Percentiles rank a stretch among this genome's conserved stretches.
Conservation (phyloP, 92 coral and sea anemone genomes). For the Galaxea fascicularis region DNA sequence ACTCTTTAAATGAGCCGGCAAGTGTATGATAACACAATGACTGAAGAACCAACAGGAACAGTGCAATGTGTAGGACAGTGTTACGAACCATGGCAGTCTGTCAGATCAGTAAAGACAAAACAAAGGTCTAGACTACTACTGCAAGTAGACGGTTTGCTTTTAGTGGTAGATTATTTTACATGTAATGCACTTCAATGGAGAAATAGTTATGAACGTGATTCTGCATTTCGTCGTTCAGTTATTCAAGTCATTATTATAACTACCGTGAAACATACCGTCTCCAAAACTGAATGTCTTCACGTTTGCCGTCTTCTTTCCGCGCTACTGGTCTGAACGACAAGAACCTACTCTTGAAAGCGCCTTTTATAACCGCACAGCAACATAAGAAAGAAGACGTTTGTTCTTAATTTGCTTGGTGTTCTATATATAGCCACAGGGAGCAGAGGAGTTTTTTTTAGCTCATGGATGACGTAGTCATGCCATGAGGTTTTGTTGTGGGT, state of each 20-base stretch:
- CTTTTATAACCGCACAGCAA: too few relatives aligned
- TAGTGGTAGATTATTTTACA: background rate
- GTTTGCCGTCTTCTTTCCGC: background rate
- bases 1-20: background rate
- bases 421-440: too few relatives aligned
- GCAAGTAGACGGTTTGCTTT: background rate
- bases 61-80: background rate
- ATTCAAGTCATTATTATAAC: background rate
- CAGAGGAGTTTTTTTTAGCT: too few relatives aligned
- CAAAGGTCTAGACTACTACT: background rate
- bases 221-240: background rate
- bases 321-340: background rate
- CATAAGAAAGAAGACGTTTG: too few relatives aligned
- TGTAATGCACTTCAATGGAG: background rate
- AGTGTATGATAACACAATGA: background rate
- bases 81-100: background rate
- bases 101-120: background rate
- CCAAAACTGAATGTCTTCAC: background rate
- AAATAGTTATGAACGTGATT: background rate
- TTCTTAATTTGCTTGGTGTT: too few relatives aligned
- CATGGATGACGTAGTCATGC: too few relatives aligned
- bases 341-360: background rate
- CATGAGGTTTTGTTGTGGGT: too few relatives aligned
- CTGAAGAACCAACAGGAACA: background rate
- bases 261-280: background rate